Conservation (phyloP, 2,888 invertebrate species). For the Drosophila mercatorum region DNA sequence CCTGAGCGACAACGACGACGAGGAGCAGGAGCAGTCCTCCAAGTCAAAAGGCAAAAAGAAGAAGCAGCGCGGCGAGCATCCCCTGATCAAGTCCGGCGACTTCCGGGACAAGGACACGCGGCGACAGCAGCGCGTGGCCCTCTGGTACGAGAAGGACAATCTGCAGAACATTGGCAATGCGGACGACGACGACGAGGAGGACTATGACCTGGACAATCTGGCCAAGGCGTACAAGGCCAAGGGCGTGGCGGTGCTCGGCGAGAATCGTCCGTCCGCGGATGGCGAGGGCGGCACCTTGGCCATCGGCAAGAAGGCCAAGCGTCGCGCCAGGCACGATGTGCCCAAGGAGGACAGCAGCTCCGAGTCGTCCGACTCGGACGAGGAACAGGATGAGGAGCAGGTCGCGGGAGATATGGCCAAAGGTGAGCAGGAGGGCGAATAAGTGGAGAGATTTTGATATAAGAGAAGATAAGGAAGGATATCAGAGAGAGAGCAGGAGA, state of each 20-base stretch:
- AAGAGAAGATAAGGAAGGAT: not conserved
- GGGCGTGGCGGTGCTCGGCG: constrained; percentile 86
- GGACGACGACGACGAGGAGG: constrained; percentile 95
- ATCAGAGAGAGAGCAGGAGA: not conserved
- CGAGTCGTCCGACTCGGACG: constrained; percentile 72
- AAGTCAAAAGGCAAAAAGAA: constrained; percentile 80
- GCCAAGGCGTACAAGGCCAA: constrained; percentile 89
- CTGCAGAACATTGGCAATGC: constrained; percentile 89
- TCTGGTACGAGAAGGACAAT: constrained; percentile 94
- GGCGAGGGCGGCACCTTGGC: constrained; percentile 26
- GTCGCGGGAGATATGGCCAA: constrained; percentile 66
- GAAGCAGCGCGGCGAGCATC: constrained; percentile 86
- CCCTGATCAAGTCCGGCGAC: constrained; percentile 92
- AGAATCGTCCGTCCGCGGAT: constrained; percentile 50
- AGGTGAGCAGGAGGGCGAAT: constrained; percentile 42
- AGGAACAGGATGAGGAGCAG: constrained; percentile 67
- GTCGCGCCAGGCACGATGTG: constrained; percentile 79
- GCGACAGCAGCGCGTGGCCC: constrained; percentile 90
- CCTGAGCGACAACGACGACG: constrained; percentile 87
- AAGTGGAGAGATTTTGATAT: not conserved
- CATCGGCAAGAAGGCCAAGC: constrained; percentile 82
- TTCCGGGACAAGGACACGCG: constrained; percentile 90
- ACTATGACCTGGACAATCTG: constrained; percentile 93
- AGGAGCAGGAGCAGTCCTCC: constrained; percentile 70
- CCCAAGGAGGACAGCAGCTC: constrained; percentile 63